These are phyloP conservation scores for Stomatorhinus walkeri DNA, from an alignment of 2,797 vertebrate species.

Conservation along the genomic window DNA sequence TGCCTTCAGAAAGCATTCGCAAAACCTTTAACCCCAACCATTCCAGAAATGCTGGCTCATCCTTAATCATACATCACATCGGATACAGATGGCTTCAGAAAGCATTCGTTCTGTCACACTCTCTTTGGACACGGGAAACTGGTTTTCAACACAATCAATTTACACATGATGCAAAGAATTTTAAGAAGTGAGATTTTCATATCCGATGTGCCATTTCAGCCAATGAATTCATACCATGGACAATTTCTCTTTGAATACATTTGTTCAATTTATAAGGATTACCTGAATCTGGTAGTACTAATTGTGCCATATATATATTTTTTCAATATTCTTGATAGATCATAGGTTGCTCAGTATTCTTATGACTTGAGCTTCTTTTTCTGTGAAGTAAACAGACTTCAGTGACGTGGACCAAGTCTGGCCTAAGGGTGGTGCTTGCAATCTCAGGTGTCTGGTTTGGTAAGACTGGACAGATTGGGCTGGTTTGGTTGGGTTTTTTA, in stretches of 20 bases:
- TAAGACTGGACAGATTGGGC: too few species aligned
- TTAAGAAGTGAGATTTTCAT: not conserved
- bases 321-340: not conserved
- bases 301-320: not conserved
- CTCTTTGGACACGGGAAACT: not conserved
- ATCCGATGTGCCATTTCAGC: not conserved
- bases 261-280: not conserved
- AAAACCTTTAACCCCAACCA: not conserved
- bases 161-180: not conserved
- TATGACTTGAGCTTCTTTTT: not conserved
- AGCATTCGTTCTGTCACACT: not conserved
- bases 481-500: too few species aligned
- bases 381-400: too few species aligned
- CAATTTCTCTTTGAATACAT: not conserved
- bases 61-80: too few species aligned
- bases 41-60: not conserved
- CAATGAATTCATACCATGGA: not conserved
- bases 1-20: not conserved
- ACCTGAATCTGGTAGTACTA: not conserved
- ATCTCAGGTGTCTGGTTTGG: too few species aligned
- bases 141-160: not conserved
- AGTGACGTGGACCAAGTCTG: too few species aligned
- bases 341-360: not conserved
- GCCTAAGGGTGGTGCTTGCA: too few species aligned
- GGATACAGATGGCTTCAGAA: not conserved